phyloP scores from a whole-genome alignment of 2,113 vertebrate genomes.

The Stegostoma tigrinum region DNA sequence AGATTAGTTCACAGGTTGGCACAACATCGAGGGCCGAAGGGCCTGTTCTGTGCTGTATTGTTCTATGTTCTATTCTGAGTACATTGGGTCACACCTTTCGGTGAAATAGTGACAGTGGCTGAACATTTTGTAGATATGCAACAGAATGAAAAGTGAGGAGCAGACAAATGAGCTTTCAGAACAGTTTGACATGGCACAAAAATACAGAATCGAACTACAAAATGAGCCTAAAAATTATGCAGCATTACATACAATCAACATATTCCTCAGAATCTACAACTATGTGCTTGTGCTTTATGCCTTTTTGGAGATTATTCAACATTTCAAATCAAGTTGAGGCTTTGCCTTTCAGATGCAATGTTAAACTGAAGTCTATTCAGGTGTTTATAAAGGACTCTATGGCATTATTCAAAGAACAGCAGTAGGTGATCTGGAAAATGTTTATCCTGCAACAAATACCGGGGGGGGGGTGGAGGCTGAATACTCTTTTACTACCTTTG shows the following conservation, averaged over 20 bases:
- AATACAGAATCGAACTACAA: neutral
- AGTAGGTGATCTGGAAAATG: neutral
- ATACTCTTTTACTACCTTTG: neutral
- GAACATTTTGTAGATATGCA: neutral
- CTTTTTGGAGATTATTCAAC: neutral
- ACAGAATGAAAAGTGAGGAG: neutral
- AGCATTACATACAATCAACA: neutral
- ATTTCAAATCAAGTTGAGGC: neutral
- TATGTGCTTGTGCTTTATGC: neutral
- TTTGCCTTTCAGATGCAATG: neutral
- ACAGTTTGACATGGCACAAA: neutral
- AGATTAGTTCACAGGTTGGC: too few relatives aligned
- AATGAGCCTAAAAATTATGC: neutral
- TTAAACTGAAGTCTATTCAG: neutral
- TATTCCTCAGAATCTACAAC: neutral
- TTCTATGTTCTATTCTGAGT: neutral
- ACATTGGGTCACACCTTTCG: neutral
- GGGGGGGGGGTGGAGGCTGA: neutral
- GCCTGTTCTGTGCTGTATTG: too few relatives aligned
- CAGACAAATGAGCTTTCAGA: neutral
- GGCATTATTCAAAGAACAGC: neutral
- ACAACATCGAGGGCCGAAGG: too few relatives aligned
- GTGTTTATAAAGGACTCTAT: neutral
- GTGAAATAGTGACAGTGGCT: neutral
- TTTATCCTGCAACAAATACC: neutral